Evolutionary conservation across 2,113 vertebrate species (phyloP).

Genomic region (Engraulis encrasicolus): DNA sequence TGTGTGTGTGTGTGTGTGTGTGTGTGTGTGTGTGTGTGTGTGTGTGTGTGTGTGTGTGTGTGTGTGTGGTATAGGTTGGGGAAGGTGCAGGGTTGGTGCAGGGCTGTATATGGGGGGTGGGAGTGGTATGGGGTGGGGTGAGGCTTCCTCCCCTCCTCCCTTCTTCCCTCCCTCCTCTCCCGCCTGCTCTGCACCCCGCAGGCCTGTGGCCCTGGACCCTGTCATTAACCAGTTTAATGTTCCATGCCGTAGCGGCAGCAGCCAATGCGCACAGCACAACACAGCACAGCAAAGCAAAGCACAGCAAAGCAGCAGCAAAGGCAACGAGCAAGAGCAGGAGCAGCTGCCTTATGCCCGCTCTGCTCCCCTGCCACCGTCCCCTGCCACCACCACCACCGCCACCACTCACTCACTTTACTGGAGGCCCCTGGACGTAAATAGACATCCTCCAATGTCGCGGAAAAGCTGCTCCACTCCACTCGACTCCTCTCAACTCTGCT

Average conservation of each 20-base stretch:
- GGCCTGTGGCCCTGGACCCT: constrained; percentile 57
- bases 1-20: too few relatives aligned
- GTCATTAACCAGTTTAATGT: constrained; percentile 70
- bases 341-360: too few relatives aligned
- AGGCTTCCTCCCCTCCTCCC: background rate
- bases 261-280: background rate
- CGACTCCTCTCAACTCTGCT: too few relatives aligned
- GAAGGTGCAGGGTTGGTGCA: background rate
- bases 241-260: background rate
- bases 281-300: background rate
- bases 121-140: constrained; percentile 22
- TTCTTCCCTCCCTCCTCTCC: constrained; percentile 58
- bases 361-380: constrained; percentile 22
- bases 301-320: background rate
- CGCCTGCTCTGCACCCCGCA: constrained; percentile 54
- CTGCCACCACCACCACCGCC: too few relatives aligned
- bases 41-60: too few relatives aligned
- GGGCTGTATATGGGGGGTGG: background rate
- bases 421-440: background rate
- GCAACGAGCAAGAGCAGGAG: constrained; percentile 39
- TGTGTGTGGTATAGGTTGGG: background rate
- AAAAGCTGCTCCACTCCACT: background rate
- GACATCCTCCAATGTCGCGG: background rate
- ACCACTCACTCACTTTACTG: too few relatives aligned
- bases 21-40: too few relatives aligned